These are phyloP conservation scores for Serinus canaria DNA, from an alignment of 2,113 vertebrate species.

Conservation along the genomic window DNA sequence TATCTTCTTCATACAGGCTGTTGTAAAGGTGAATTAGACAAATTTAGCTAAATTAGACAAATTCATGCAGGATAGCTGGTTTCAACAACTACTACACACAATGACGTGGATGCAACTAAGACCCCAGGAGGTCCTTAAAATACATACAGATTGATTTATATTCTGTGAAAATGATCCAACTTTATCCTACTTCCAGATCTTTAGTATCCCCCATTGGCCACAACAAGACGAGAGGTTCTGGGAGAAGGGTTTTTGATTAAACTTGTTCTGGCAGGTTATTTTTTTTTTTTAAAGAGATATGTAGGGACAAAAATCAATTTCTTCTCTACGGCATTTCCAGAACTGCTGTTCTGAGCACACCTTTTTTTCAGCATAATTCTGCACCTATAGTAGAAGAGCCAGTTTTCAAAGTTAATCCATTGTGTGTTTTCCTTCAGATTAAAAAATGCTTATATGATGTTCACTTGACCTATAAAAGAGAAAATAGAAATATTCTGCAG, in stretches of 20 bases:
- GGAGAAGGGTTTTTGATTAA: not conserved
- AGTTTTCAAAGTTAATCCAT: not conserved
- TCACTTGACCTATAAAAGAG: not conserved
- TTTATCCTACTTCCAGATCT: not conserved
- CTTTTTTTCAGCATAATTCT: not conserved
- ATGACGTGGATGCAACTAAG: not conserved
- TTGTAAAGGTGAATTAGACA: not conserved
- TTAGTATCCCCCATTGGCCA: not conserved
- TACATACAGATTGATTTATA: not conserved
- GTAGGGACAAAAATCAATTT: not conserved
- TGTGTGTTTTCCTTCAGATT: not conserved
- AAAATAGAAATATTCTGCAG: not conserved
- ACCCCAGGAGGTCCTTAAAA: not conserved
- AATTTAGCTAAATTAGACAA: not conserved
- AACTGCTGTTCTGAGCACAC: not conserved
- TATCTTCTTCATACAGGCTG: not conserved
- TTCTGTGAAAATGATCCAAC: not conserved
- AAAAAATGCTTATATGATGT: not conserved
- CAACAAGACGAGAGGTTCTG: not conserved
- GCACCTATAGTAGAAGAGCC: not conserved
- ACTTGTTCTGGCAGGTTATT: not conserved
- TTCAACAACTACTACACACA: not conserved
- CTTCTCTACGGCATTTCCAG: not conserved
- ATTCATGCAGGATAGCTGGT: not conserved
- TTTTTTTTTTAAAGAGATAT: not conserved